Evolutionary conservation across 2,113 vertebrate genomes (phyloP).

Genomic region (Cyanoramphus novaezelandiae): DNA sequence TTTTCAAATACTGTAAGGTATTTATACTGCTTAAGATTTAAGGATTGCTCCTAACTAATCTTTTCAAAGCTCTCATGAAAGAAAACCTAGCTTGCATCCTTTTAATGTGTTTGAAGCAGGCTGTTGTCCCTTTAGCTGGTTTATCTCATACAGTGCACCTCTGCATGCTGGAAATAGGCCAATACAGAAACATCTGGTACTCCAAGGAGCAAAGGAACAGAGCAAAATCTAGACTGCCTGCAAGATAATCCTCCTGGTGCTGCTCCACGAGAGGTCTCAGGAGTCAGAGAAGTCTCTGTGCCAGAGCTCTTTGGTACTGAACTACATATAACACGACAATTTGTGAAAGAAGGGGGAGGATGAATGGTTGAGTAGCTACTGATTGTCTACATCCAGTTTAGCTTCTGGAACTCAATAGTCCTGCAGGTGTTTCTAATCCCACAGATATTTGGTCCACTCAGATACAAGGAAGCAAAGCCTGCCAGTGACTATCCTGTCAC

Average conservation of each 20-base stretch:
- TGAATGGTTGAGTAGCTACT: background rate
- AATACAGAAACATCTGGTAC: background rate
- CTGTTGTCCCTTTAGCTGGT: background rate
- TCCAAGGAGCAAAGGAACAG: background rate
- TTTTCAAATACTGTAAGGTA: slow-evolving; percentile 52
- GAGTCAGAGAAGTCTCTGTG: background rate
- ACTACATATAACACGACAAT: background rate
- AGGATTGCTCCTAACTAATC: slow-evolving; percentile 26
- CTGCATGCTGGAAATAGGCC: slow-evolving; percentile 14
- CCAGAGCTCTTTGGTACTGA: background rate
- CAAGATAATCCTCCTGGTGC: background rate
- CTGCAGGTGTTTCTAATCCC: background rate
- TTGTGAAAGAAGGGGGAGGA: background rate
- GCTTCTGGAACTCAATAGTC: background rate
- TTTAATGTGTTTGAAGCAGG: slow-evolving; percentile 9
- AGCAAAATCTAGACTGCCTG: background rate
- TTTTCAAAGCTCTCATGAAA: slow-evolving; percentile 31
- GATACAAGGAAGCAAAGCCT: background rate
- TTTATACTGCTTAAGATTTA: slow-evolving; percentile 39
- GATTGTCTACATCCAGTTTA: background rate
- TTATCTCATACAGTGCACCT: background rate
- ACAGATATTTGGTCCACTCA: background rate
- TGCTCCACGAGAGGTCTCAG: background rate
- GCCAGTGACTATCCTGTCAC: background rate
- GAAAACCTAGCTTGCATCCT: slow-evolving; percentile 5